Conservation (phyloP, 2,113 vertebrate genomes). For the Lagenorhynchus albirostris region DNA sequence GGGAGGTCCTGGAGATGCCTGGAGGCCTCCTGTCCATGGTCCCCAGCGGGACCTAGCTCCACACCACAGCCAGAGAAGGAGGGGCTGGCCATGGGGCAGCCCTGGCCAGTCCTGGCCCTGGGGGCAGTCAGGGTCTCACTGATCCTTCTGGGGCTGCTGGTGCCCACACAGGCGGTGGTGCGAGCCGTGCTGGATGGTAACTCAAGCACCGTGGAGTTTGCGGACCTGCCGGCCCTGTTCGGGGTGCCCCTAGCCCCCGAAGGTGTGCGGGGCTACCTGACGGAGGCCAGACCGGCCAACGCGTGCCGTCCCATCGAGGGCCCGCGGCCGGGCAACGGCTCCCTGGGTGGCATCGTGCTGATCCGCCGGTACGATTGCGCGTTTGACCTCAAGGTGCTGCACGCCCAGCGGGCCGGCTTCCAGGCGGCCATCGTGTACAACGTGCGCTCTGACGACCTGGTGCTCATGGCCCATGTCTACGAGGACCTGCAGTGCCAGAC, state of each 20-base stretch:
- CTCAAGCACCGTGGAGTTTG: constrained; percentile 75
- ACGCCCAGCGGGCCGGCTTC: constrained; percentile 88
- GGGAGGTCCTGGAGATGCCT: constrained; percentile 27
- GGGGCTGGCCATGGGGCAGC: background rate
- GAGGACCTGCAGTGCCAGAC: constrained; percentile 83
- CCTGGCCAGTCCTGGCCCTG: accelerated
- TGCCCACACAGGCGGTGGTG: background rate
- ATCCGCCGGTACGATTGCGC: constrained; percentile 85
- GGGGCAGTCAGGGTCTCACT: accelerated
- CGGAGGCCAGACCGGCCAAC: constrained; percentile 81
- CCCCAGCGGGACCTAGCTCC: background rate
- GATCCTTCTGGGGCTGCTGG: background rate
- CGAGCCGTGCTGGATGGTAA: constrained; percentile 23
- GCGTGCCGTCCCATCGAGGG: constrained; percentile 82
- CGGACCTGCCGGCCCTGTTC: constrained; percentile 83
- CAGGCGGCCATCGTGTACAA: constrained; percentile 84
- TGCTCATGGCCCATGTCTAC: constrained; percentile 80
- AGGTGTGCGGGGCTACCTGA: constrained; percentile 80
- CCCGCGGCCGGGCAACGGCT: constrained; percentile 74
- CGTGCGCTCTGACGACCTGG: constrained; percentile 81
- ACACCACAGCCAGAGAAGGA: accelerated
- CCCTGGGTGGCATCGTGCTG: constrained; percentile 79
- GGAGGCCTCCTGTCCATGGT: accelerated
- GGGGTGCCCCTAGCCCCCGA: constrained; percentile 76
- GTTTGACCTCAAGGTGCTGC: constrained; percentile 87